These are phyloP conservation scores for Leucoraja ocellata DNA, from an alignment of 2,797 vertebrate species.

Conservation along the genomic window DNA sequence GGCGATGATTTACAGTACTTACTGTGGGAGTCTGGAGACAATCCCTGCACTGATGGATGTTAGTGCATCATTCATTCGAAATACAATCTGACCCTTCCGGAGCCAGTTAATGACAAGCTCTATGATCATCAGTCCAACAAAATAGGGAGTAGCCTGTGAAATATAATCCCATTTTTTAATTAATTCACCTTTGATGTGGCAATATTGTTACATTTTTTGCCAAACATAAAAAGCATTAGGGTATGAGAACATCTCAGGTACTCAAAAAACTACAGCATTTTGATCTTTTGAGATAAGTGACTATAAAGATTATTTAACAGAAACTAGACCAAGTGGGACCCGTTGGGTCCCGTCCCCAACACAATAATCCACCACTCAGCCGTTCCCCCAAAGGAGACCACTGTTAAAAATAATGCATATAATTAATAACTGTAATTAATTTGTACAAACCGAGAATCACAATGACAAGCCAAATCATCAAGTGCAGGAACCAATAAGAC, in stretches of 20 bases:
- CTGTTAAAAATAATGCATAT: neutral
- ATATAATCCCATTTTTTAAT: conserved; percentile 38
- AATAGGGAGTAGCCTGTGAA: conserved; percentile 75
- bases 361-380: too few species aligned
- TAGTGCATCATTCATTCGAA: conserved; percentile 67
- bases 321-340: too few species aligned
- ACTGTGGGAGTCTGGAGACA: conserved; percentile 75
- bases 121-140: conserved; percentile 70
- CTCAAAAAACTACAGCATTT: neutral
- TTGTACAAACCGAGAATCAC: neutral
- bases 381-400: neutral
- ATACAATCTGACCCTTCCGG: conserved; percentile 54
- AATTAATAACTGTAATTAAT: neutral
- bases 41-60: conserved; percentile 76
- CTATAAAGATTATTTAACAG: too few species aligned
- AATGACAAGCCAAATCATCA: neutral
- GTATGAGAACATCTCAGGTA: neutral
- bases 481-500: neutral
- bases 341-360: too few species aligned
- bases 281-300: neutral
- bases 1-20: conserved; percentile 48
- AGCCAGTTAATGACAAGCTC: conserved; percentile 69
- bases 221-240: too few species aligned
- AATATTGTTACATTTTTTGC: neutral
- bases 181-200: neutral